phyloP scores from a whole-genome alignment of 2,888 invertebrate species.

The Emesis furor region DNA sequence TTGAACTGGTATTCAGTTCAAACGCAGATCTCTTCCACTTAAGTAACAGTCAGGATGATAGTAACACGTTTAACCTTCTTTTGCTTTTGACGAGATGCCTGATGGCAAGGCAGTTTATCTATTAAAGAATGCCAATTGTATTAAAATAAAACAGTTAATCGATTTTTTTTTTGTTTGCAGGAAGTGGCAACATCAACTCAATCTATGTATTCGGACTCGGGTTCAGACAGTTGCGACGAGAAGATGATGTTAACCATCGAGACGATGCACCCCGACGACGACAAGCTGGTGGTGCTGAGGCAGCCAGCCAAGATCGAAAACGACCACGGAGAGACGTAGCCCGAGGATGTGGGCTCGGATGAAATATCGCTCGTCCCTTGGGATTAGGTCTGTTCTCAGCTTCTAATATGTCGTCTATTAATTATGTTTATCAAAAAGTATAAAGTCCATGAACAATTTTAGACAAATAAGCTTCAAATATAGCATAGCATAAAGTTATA shows the following conservation, averaged over 20 bases:
- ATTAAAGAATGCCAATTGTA: too few relatives aligned
- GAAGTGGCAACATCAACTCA: constrained; percentile 95
- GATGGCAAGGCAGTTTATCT: too few relatives aligned
- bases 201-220: constrained; percentile 94
- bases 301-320: constrained; percentile 84
- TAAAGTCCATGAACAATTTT: not conserved
- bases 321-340: constrained; percentile 85
- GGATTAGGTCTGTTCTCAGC: constrained; percentile 5
- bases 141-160: too few relatives aligned
- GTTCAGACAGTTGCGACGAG: constrained; percentile 94
- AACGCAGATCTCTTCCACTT: too few relatives aligned
- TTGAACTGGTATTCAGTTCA: too few relatives aligned
- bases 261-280: constrained; percentile 92
- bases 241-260: constrained; percentile 95
- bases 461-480: not conserved
- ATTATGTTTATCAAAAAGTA: not conserved
- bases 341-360: constrained; percentile 42
- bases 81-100: too few relatives aligned
- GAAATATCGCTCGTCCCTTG: constrained; percentile 3
- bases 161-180: constrained; percentile 81
- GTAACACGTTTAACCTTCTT: too few relatives aligned
- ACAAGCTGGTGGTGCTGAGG: constrained; percentile 85
- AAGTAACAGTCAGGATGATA: too few relatives aligned
- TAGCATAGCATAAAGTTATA: too few relatives aligned
- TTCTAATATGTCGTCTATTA: not conserved